A percentile compares a stretch with the other conserved stretches of the same genome.
phyloP scores from a whole-genome alignment of 2,113 vertebrate genomes.

The Cygnus atratus region DNA sequence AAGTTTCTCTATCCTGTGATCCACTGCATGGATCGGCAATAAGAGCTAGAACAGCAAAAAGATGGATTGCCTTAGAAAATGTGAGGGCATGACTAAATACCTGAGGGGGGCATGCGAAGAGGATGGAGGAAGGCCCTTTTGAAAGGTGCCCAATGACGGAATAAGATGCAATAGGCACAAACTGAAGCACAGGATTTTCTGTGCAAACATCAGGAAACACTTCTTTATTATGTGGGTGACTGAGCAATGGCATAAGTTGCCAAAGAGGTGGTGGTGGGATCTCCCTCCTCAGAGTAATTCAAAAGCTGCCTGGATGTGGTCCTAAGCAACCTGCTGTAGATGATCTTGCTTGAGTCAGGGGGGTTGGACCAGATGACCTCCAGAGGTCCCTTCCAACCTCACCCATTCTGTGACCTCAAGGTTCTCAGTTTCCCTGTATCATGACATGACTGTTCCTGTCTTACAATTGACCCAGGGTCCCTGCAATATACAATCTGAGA shows the following conservation, averaged over 20 bases:
- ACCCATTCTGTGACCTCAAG: neutral
- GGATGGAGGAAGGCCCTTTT: neutral
- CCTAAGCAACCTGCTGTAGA: neutral
- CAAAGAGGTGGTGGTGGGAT: neutral
- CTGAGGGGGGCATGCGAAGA: neutral
- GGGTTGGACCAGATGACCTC: neutral
- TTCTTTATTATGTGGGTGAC: neutral
- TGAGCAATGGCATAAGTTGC: neutral
- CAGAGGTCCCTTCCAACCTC: neutral
- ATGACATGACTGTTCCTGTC: neutral
- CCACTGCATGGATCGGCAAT: neutral
- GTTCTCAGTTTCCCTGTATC: neutral
- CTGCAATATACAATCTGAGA: neutral
- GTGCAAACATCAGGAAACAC: neutral
- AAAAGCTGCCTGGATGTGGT: neutral
- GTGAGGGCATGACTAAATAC: neutral
- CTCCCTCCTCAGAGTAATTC: neutral
- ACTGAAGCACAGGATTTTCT: neutral
- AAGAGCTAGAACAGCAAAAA: neutral
- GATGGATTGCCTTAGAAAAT: neutral
- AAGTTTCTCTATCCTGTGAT: neutral
- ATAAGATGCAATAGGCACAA: neutral
- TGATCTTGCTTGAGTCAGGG: neutral
- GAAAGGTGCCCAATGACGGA: neutral
- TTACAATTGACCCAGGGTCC: neutral